These are phyloP conservation scores for Heliconius ethilla DNA, from an alignment of 2,888 invertebrate species.

Conservation along the genomic window DNA sequence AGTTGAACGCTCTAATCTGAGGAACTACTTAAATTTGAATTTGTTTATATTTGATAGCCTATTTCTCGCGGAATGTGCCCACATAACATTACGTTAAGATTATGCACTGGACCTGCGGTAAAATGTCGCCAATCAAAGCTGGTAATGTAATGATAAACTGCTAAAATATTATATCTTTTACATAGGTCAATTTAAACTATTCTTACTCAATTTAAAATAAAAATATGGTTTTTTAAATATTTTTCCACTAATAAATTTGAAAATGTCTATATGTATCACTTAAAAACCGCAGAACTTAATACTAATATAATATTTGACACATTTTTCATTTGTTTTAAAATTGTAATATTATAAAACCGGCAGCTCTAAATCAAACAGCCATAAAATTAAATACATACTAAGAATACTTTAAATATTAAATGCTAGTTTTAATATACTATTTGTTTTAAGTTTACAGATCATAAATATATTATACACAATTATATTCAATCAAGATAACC, in stretches of 20 bases:
- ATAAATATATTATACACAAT: neutral
- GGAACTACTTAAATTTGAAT: too few species aligned
- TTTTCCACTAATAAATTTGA: neutral
- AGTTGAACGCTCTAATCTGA: too few species aligned
- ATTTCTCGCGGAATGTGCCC: too few species aligned
- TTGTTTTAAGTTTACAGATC: neutral
- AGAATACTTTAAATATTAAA: conserved; percentile 9
- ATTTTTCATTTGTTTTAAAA: neutral
- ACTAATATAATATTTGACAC: conserved; percentile 17
- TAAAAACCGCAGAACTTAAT: neutral
- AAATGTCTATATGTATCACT: neutral
- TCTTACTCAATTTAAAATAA: neutral
- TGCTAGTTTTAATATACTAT: neutral
- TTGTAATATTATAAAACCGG: neutral
- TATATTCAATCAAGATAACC: neutral
- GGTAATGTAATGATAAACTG: too few species aligned
- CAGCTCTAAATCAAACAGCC: neutral
- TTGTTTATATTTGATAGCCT: too few species aligned
- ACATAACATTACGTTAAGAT: too few species aligned
- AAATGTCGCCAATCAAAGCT: too few species aligned
- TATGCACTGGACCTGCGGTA: too few species aligned
- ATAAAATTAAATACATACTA: conserved; percentile 21
- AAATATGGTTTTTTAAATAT: neutral
- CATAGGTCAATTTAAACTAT: neutral
- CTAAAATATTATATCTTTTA: too few species aligned